Evolutionary conservation across 1,140 invertebrate species (phyloP).

Genomic region (Mesaphorura yosii): DNA sequence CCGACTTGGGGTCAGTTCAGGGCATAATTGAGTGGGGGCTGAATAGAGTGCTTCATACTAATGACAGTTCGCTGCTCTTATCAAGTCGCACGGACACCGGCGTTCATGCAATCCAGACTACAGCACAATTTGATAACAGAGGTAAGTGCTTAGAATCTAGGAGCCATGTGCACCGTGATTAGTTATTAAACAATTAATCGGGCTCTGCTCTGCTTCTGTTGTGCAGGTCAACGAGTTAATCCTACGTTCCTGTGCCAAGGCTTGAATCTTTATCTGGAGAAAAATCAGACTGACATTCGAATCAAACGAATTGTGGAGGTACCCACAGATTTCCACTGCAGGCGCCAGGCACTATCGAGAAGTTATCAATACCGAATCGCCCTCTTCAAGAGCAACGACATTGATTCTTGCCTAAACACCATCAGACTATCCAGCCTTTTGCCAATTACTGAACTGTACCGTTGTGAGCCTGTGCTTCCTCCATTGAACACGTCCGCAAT

Average conservation of each 20-base stretch:
- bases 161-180: too few species aligned
- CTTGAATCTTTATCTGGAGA: conserved; percentile 23
- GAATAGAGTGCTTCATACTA: neutral
- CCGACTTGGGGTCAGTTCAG: conserved; percentile 19
- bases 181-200: neutral
- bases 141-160: too few species aligned
- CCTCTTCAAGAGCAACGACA: conserved; percentile 11
- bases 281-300: conserved; percentile 21
- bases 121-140: conserved; percentile 15
- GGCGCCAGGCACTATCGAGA: conserved; percentile 13
- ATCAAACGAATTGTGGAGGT: conserved; percentile 23
- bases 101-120: conserved; percentile 20
- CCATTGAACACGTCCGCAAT: conserved; percentile 21
- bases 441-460: conserved; percentile 12
- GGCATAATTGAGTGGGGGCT: conserved; percentile 25
- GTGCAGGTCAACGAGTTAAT: too few species aligned
- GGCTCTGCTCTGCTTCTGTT: too few species aligned
- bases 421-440: neutral
- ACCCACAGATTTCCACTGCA: conserved; percentile 8
- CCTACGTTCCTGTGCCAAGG: conserved; percentile 18
- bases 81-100: conserved; percentile 27
- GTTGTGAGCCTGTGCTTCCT: conserved; percentile 11
- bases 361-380: conserved; percentile 20
- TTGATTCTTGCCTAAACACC: neutral
- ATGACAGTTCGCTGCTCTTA: neutral